Percentiles rank a stretch among this genome's conserved stretches.
Evolutionary conservation across 2,797 vertebrate species (phyloP).

Genomic region (Syncerus caffer): DNA sequence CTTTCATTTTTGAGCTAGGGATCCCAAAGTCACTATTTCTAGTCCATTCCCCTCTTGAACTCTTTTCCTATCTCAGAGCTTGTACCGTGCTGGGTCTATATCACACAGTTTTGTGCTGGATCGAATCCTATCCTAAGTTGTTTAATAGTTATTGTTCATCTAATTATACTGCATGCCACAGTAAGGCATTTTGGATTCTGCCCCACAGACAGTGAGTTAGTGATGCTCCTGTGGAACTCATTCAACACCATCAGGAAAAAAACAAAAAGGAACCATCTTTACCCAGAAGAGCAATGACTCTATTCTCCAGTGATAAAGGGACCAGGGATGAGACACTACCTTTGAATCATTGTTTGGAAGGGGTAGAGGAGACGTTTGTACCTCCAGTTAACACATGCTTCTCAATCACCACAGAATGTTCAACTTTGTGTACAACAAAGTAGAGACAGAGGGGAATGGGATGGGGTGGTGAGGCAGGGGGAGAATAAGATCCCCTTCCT

Average conservation of each 20-base stretch:
- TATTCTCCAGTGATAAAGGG: slow-evolving; percentile 8
- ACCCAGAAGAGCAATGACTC: neutral
- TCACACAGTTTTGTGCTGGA: neutral
- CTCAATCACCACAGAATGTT: slow-evolving; percentile 16
- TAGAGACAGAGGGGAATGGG: neutral
- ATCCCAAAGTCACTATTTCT: neutral
- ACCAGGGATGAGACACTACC: neutral
- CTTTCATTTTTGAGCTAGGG: neutral
- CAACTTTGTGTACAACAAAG: neutral
- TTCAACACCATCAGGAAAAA: neutral
- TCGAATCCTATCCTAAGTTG: neutral
- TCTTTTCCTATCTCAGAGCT: neutral
- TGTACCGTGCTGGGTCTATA: neutral
- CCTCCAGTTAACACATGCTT: neutral
- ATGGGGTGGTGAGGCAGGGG: neutral
- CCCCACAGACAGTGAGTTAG: neutral
- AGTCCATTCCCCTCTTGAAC: neutral
- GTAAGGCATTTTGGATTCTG: neutral
- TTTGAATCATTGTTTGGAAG: neutral
- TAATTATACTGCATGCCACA: neutral
- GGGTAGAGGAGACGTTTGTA: neutral
- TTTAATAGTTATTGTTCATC: slow-evolving; percentile 6
- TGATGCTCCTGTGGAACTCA: neutral
- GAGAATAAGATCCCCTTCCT: neutral
- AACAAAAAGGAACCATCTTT: neutral